Evolutionary conservation across 2,888 invertebrate species (phyloP), one percentile per base, ranked within the genome.

Genomic region (Malthinus flaveolus): DNA sequence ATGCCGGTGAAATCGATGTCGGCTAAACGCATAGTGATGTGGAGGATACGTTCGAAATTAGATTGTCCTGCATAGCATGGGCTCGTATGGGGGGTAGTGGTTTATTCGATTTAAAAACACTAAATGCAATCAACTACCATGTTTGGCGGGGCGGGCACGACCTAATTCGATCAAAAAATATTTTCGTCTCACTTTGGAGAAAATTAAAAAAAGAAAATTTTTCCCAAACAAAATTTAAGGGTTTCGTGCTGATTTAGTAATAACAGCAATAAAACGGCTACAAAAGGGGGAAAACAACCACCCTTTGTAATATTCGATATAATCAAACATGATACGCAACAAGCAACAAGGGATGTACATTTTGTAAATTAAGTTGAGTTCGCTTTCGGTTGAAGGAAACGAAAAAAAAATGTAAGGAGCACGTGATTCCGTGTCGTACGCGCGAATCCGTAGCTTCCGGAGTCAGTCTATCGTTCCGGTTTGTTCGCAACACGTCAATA

Each of bases 241-340:
- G 47, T 53, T 56, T 58, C 67, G 67, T 67, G 68, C 65, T 66
- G 67, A 65, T 68, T 49, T 56, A 60, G 67, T 68, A 69, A 69
- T 69, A 69, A 69, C 68, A 59, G 69, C 62, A 70, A 70, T 68
- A 68, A 70, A 70, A 68, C 67, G 66, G 69, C 67, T 66, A 68
- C 68, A 67, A 69, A 66, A 23, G 31, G 37, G 55, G 51, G 62
- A 51, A 48, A 33, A 44, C 42, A 56, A 55, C 57, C 56, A 59
- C 70, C 70, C 70, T 62, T 62, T 56, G 63, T 64, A 71, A 72
- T 71, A 72, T 71, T 70, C 62, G 67, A 71, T 69, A 72, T 23
- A 23, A 23, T 70, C 71, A 71, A 71, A 70, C 68, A 68, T 71
- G 69, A 70, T 68, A 65, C 68, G 60, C 62, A 42, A 3, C 39